Evolutionary conservation across 35 echinoderm and acorn worm genomes (phyloP).

Genomic region (Ophioderma brevispina): DNA sequence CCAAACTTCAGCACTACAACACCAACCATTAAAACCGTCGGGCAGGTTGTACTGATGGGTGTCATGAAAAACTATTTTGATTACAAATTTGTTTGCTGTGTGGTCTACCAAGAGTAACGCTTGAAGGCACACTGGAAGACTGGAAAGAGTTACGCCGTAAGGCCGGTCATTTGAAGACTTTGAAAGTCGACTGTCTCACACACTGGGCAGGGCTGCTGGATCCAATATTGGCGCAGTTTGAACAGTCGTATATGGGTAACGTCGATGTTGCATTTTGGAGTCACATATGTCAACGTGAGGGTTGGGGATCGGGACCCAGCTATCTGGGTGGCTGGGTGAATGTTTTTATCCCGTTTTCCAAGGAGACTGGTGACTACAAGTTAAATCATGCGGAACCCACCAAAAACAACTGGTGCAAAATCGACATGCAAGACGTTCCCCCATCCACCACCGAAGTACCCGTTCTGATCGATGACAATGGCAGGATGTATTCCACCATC

Average conservation of each 20-base stretch:
- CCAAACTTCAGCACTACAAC: too few species aligned
- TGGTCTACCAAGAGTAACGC: neutral
- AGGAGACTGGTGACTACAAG: neutral
- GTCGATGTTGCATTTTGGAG: neutral
- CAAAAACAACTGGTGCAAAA: neutral
- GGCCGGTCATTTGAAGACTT: neutral
- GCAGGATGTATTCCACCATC: too few species aligned
- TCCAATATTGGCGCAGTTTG: neutral
- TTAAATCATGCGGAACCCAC: neutral
- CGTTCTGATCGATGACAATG: too few species aligned
- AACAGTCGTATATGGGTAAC: too few species aligned
- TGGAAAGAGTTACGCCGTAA: too few species aligned
- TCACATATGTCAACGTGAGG: neutral
- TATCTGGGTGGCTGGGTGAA: neutral
- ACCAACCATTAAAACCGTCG: too few species aligned
- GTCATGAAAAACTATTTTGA: neutral
- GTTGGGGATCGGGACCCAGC: neutral
- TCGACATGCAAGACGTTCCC: neutral
- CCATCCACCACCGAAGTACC: too few species aligned
- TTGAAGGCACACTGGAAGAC: too few species aligned
- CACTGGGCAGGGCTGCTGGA: neutral
- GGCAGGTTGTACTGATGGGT: too few species aligned
- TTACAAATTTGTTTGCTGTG: neutral
- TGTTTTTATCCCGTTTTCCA: too few species aligned
- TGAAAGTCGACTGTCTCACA: neutral